A percentile compares a stretch with the other conserved stretches of the same genome.
These are phyloP conservation scores for Cephalopterus ornatus DNA, from an alignment of 2,113 vertebrate species.

Conservation along the genomic window DNA sequence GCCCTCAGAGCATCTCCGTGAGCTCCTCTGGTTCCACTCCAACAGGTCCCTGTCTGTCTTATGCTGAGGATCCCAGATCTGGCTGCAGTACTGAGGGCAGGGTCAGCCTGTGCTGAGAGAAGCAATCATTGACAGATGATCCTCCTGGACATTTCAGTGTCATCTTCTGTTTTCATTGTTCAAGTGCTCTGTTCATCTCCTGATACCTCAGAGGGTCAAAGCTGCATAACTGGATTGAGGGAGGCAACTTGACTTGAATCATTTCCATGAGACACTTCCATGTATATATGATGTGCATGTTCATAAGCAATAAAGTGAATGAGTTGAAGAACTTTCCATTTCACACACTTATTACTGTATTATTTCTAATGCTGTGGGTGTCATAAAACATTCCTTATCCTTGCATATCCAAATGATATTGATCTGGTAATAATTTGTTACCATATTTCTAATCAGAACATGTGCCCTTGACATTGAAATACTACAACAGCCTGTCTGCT, in stretches of 20 bases:
- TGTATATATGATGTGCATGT: background rate
- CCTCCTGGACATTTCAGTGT: background rate
- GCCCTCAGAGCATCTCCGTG: background rate
- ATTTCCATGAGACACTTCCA: background rate
- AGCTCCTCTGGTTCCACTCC: background rate
- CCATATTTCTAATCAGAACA: background rate
- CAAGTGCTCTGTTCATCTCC: background rate
- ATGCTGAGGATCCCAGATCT: background rate
- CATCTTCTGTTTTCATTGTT: background rate
- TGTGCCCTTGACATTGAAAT: background rate
- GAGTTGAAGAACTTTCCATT: background rate
- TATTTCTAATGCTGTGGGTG: background rate
- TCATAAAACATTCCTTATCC: background rate
- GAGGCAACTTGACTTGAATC: background rate
- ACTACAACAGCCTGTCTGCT: background rate
- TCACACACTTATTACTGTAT: background rate
- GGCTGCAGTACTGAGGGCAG: background rate
- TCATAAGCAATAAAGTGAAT: background rate
- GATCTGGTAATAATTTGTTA: background rate
- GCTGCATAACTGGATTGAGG: background rate
- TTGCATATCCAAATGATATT: background rate
- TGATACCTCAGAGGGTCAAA: background rate
- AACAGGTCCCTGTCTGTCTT: background rate
- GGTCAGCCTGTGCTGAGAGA: background rate
- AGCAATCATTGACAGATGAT: background rate